These are phyloP conservation scores for Discoglossus pictus DNA, from an alignment of 2,797 vertebrate genomes.

Conservation along the genomic window DNA sequence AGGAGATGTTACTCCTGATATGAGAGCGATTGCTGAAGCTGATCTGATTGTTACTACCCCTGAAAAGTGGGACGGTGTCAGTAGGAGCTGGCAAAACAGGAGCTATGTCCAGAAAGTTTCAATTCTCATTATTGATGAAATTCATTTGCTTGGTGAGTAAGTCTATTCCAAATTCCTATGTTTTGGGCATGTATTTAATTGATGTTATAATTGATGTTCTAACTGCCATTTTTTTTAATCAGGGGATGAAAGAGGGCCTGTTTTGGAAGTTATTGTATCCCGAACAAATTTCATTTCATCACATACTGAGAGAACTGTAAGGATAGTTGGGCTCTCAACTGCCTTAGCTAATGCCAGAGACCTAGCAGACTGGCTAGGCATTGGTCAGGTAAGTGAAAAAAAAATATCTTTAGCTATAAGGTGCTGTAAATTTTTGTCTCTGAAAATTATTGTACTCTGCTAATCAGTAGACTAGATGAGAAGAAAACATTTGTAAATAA, in stretches of 20 bases:
- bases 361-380: slow-evolving; percentile 96
- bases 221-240: slow-evolving; percentile 38
- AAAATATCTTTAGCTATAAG: slow-evolving; percentile 21
- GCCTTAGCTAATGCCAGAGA: slow-evolving; percentile 97
- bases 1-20: slow-evolving; percentile 94
- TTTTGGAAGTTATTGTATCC: slow-evolving; percentile 96
- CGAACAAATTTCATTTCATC: slow-evolving; percentile 98
- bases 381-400: slow-evolving; percentile 79
- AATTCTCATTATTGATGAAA: slow-evolving; percentile 97
- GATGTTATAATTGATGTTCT: slow-evolving; percentile 42
- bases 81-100: slow-evolving; percentile 97
- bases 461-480: too few relatives aligned
- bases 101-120: slow-evolving; percentile 96
- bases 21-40: slow-evolving; percentile 89
- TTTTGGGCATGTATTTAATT: slow-evolving; percentile 1
- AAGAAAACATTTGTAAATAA: too few relatives aligned
- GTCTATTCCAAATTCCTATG: too few relatives aligned
- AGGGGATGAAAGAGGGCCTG: slow-evolving; percentile 97
- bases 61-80: slow-evolving; percentile 97
- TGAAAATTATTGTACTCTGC: too few relatives aligned
- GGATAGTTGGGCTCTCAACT: slow-evolving; percentile 93
- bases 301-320: slow-evolving; percentile 86
- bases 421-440: too few relatives aligned
- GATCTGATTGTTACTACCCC: slow-evolving; percentile 98
- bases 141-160: slow-evolving; percentile 90